These are phyloP conservation scores for Gerosis bhagava DNA, from an alignment of 2,888 invertebrate species.

Conservation along the genomic window DNA sequence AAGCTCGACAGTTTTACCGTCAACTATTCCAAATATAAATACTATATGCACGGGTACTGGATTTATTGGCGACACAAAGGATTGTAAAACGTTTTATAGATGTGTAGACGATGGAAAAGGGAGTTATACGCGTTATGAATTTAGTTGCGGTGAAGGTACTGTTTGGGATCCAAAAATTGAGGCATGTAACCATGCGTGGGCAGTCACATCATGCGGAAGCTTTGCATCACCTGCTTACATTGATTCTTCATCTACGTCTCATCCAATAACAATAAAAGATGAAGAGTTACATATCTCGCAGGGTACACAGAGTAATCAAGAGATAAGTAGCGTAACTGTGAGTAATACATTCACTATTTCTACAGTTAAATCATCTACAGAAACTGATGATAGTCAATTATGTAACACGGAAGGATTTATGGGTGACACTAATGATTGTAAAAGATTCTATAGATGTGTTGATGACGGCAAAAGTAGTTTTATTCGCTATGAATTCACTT, in stretches of 20 bases:
- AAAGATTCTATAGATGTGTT: constrained; percentile 90
- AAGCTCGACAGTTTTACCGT: constrained; percentile 7
- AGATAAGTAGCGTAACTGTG: constrained; percentile 5
- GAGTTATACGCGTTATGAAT: constrained; percentile 82
- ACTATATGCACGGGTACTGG: constrained; percentile 79
- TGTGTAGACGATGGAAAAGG: constrained; percentile 84
- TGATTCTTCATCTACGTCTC: constrained; percentile 25
- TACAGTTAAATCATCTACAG: constrained; percentile 2
- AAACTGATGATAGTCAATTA: background rate
- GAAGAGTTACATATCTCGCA: constrained; percentile 22
- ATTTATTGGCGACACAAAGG: constrained; percentile 85
- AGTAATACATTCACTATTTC: constrained; percentile 4
- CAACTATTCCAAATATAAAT: constrained; percentile 4
- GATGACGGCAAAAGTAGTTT: constrained; percentile 76
- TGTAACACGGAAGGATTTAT: constrained; percentile 16
- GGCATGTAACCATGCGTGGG: constrained; percentile 81
- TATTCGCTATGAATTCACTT: constrained; percentile 83
- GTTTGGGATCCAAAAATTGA: constrained; percentile 81
- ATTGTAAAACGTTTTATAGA: constrained; percentile 89
- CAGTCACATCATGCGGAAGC: constrained; percentile 59
- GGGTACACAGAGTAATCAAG: constrained; percentile 23
- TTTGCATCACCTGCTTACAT: background rate
- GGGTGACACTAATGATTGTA: constrained; percentile 77
- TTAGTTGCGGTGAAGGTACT: constrained; percentile 85
- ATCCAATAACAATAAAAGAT: constrained; percentile 20